phyloP scores from a whole-genome alignment of 2,888 invertebrate species.

The Morpho helenor region DNA sequence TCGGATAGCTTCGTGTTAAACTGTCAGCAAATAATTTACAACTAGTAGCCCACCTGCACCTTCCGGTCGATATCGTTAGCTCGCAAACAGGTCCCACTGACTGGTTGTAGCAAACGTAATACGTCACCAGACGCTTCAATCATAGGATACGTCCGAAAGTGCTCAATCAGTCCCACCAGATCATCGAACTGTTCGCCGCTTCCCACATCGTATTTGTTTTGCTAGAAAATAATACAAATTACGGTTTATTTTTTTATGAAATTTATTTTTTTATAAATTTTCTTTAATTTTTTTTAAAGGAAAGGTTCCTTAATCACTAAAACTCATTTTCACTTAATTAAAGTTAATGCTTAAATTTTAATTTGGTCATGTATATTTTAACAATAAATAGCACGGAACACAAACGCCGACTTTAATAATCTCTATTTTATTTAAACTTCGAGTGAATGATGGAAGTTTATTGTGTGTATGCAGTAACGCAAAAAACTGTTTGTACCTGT shows the following conservation, averaged over 20 bases:
- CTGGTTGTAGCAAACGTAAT: conserved; percentile 94
- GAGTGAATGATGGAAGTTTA: no score
- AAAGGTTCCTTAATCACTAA: no score
- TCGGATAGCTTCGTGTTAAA: no score
- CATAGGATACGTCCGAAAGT: conserved; percentile 98
- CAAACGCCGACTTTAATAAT: no score
- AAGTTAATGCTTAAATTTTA: background rate
- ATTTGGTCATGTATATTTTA: background rate
- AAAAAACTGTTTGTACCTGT: no score
- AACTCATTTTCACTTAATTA: background rate
- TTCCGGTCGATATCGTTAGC: conserved; percentile 75
- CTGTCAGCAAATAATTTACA: no score
- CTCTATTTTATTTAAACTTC: no score
- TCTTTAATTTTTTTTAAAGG: background rate
- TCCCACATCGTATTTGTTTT: conserved; percentile 97
- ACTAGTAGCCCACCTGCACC: conserved; percentile 36
- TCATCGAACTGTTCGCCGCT: conserved; percentile 96
- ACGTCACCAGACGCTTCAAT: conserved; percentile 97
- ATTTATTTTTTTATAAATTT: background rate
- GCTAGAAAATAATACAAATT: conserved; percentile 57
- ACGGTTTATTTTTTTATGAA: background rate
- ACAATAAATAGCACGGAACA: no score
- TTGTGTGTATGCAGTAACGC: no score
- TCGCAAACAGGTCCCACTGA: conserved; percentile 89
- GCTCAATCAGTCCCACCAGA: conserved; percentile 94